Evolutionary conservation across 2,797 vertebrate genomes (phyloP).

Genomic region (Typhlichthys eigenmanni): DNA sequence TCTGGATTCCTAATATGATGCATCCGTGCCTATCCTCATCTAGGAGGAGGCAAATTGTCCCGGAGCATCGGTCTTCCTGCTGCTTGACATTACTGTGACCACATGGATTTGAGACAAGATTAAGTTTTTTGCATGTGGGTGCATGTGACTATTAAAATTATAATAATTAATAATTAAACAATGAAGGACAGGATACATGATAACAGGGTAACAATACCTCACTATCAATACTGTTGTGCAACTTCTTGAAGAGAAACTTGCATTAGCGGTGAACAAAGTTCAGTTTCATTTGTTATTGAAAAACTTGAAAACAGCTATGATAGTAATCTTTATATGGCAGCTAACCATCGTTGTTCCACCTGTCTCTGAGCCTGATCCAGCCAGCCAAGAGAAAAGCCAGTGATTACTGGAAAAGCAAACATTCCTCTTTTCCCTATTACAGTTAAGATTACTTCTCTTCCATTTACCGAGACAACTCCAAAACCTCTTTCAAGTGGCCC

Average conservation of each 20-base stretch:
- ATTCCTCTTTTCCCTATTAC: conserved; percentile 41
- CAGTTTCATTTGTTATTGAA: conserved; percentile 37
- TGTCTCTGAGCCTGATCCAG: not conserved
- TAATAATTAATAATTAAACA: no score
- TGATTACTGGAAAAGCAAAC: conserved; percentile 42
- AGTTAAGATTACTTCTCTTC: conserved; percentile 44
- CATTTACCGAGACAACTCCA: conserved; percentile 58
- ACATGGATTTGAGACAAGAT: no score
- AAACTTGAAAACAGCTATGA: conserved; percentile 42
- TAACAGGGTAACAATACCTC: conserved; percentile 23
- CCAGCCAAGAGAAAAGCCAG: not conserved
- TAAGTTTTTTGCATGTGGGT: no score
- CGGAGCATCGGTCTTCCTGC: conserved; percentile 32
- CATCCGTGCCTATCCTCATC: conserved; percentile 49
- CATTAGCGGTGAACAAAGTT: conserved; percentile 38
- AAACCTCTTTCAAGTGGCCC: conserved; percentile 53
- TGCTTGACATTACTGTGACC: conserved; percentile 29
- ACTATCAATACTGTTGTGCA: conserved; percentile 25
- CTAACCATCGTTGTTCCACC: conserved; percentile 30
- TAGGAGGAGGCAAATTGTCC: conserved; percentile 47
- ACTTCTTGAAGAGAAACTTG: conserved; percentile 35
- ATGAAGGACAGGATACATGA: conserved; percentile 19
- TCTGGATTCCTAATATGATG: conserved; percentile 52
- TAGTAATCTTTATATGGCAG: conserved; percentile 34
- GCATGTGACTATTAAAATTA: no score